phyloP scores from a whole-genome alignment of 2,888 invertebrate genomes.

The Myopa testacea region DNA sequence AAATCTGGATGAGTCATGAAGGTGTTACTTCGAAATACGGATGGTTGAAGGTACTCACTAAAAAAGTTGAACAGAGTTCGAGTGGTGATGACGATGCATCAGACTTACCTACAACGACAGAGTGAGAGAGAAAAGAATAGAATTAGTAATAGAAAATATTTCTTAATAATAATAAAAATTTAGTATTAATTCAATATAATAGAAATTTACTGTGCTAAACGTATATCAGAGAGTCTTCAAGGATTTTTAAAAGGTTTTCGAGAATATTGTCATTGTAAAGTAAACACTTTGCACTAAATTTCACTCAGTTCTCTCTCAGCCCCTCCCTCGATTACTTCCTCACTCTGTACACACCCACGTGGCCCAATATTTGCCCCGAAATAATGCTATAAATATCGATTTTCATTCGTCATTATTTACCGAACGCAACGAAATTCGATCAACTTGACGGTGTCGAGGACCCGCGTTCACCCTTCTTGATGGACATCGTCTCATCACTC shows the following conservation, averaged over 20 bases:
- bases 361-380: slow-evolving; percentile 4
- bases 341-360: neutral
- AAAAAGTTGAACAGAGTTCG: neutral
- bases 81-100: neutral
- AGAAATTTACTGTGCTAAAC: neutral
- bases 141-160: neutral
- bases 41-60: neutral
- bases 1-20: neutral
- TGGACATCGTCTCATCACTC: no score
- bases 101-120: slow-evolving; percentile 30
- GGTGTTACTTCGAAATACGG: neutral
- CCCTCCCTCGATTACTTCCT: neutral
- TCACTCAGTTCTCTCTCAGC: neutral
- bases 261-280: no score
- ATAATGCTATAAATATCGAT: slow-evolving; percentile 67
- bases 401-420: slow-evolving; percentile 60
- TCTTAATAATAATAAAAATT: neutral
- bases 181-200: neutral
- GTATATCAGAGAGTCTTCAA: neutral
- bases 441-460: neutral
- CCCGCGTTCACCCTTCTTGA: no score
- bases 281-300: neutral
- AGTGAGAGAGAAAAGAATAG: neutral
- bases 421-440: slow-evolving; percentile 22
- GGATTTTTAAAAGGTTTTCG: no score